phyloP scores from a whole-genome alignment of 1,140 invertebrate species.

The Drosophila persimilis region DNA sequence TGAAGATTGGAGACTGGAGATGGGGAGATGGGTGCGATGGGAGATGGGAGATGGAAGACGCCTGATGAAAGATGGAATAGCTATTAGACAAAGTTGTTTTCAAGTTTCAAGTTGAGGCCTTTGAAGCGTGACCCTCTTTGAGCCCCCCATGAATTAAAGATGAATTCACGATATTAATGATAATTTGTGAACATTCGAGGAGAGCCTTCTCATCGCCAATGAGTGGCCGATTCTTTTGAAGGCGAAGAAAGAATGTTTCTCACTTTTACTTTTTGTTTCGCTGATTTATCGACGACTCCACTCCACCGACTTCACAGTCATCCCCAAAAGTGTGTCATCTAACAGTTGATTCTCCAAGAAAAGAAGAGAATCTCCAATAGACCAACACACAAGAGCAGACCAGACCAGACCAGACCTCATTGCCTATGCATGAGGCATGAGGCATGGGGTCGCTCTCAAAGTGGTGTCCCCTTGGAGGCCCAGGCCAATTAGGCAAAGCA shows the following conservation, averaged over 20 bases:
- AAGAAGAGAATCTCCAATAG: constrained; percentile 20
- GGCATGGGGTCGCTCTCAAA: too few species aligned
- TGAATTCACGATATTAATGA: constrained; percentile 40
- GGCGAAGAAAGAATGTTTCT: constrained; percentile 28
- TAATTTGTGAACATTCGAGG: constrained; percentile 28
- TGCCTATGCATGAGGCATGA: constrained; percentile 26
- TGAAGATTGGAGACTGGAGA: not conserved
- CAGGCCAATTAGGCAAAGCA: constrained; percentile 44
- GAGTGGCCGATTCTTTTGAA: constrained; percentile 43
- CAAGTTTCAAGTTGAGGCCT: not conserved
- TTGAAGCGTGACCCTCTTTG: constrained; percentile 43
- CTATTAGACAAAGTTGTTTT: constrained; percentile 13
- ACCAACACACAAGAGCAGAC: constrained; percentile 11
- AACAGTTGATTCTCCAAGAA: constrained; percentile 44
- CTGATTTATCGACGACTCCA: constrained; percentile 46
- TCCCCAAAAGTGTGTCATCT: constrained; percentile 42
- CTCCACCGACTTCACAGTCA: constrained; percentile 15
- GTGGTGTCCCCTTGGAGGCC: not conserved
- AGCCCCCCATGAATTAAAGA: constrained; percentile 39
- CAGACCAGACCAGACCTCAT: constrained; percentile 23
- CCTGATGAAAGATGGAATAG: not conserved
- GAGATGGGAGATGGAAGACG: not conserved
- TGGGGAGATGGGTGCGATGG: not conserved
- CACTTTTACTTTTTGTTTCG: constrained; percentile 52
- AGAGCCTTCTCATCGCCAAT: constrained; percentile 23